phyloP scores from a whole-genome alignment of 2,888 invertebrate genomes.

The Drosophila robusta region DNA sequence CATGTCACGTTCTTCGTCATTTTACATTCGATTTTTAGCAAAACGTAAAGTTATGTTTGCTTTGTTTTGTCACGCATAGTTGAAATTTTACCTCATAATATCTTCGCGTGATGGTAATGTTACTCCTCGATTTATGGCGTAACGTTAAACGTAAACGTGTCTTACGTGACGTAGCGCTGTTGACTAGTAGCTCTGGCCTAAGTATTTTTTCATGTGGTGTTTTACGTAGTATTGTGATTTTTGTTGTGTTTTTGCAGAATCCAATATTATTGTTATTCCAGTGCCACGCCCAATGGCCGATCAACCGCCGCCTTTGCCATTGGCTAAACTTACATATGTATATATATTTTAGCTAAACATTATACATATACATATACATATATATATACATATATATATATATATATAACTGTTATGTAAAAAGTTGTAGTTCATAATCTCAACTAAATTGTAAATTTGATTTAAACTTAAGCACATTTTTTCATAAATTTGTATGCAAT shows the following conservation, averaged over 20 bases:
- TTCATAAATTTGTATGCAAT: constrained; percentile 74
- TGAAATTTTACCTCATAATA: not conserved
- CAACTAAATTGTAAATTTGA: constrained; percentile 79
- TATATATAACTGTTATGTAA: constrained; percentile 51
- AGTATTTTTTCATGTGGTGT: not conserved
- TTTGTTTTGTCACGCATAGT: not conserved
- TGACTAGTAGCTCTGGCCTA: constrained; percentile 45
- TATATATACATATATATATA: too few relatives aligned
- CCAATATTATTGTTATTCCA: constrained; percentile 3
- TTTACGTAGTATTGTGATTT: not conserved
- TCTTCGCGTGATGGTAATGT: constrained; percentile 1
- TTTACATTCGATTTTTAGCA: not conserved
- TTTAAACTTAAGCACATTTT: constrained; percentile 80
- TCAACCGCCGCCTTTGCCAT: constrained; percentile 48
- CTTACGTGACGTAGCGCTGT: constrained; percentile 18
- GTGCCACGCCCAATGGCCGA: constrained; percentile 45
- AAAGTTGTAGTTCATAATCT: constrained; percentile 69
- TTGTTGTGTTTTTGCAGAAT: not conserved
- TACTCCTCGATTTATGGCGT: constrained; percentile 1
- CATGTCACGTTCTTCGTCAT: constrained; percentile 5
- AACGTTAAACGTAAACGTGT: constrained; percentile 13
- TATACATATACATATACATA: constrained; percentile 30
- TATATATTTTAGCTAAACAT: constrained; percentile 52
- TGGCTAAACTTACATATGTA: constrained; percentile 62
- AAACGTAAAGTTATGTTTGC: constrained; percentile 22